Percentiles rank a stretch among this genome's conserved stretches.
Conservation (phyloP, 1,140 invertebrate genomes). For the Zaprionus gabonicus region DNA sequence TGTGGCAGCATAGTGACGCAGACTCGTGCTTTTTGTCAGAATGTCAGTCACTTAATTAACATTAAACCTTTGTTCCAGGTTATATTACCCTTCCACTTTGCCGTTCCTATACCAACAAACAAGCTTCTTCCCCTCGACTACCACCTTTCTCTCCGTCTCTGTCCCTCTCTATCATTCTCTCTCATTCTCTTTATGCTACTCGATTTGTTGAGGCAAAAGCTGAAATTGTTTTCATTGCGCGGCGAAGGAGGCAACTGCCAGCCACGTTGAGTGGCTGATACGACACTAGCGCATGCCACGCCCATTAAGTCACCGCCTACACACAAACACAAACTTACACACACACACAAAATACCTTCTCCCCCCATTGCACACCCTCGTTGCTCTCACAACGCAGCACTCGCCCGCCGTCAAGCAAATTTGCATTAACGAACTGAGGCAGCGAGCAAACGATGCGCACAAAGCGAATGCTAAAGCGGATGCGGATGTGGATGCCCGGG, state of each 20-base stretch:
- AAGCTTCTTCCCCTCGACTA: neutral
- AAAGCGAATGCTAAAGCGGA: conserved; percentile 38
- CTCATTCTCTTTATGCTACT: conserved; percentile 3
- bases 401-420: conserved; percentile 44
- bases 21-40: conserved; percentile 3
- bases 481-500: conserved; percentile 30
- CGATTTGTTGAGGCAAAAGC: conserved; percentile 40
- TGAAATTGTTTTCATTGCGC: conserved; percentile 61
- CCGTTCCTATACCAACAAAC: neutral
- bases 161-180: neutral
- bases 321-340: neutral
- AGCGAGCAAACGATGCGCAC: conserved; percentile 9
- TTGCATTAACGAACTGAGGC: conserved; percentile 59
- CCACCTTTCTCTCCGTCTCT: neutral
- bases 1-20: neutral
- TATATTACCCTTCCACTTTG: neutral
- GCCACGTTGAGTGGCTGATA: conserved; percentile 28
- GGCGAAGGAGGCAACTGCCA: conserved; percentile 20
- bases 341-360: neutral
- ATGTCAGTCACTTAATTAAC: conserved; percentile 63
- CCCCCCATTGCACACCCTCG: neutral
- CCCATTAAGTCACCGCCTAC: conserved; percentile 23
- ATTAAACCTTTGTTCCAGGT: conserved; percentile 53
- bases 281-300: conserved; percentile 27
- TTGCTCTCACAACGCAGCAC: conserved; percentile 2